These are phyloP conservation scores for Drosophila kohkoa DNA, from an alignment of 1,140 invertebrate genomes.

Conservation along the genomic window DNA sequence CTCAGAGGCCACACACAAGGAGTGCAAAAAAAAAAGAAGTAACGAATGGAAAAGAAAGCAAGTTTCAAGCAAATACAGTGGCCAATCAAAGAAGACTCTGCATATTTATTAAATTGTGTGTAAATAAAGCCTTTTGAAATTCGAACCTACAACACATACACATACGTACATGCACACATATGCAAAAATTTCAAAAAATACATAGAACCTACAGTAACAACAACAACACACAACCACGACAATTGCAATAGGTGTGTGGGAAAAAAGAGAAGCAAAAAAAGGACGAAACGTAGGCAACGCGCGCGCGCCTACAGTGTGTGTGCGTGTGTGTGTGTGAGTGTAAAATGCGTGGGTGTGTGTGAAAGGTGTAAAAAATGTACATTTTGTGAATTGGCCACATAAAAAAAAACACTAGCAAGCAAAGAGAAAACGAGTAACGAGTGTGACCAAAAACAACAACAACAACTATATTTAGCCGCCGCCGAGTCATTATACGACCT, in stretches of 20 bases:
- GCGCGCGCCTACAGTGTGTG: slow-evolving; percentile 50
- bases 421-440: slow-evolving; percentile 70
- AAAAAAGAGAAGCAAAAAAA: slow-evolving; percentile 25
- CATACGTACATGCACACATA: slow-evolving; percentile 4
- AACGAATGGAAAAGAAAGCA: slow-evolving; percentile 29
- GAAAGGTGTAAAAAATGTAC: slow-evolving; percentile 80
- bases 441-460: slow-evolving; percentile 53
- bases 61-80: slow-evolving; percentile 54
- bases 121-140: slow-evolving; percentile 39
- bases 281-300: slow-evolving; percentile 56
- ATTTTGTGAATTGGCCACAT: slow-evolving; percentile 79
- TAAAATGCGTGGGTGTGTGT: slow-evolving; percentile 54
- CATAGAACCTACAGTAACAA: slow-evolving; percentile 41
- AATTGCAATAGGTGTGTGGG: slow-evolving; percentile 41
- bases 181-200: slow-evolving; percentile 30
- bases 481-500: slow-evolving; percentile 56
- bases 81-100: slow-evolving; percentile 43
- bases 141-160: slow-evolving; percentile 18
- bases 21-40: slow-evolving; percentile 32
- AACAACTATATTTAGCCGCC: slow-evolving; percentile 73
- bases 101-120: slow-evolving; percentile 32
- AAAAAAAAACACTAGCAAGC: slow-evolving; percentile 41
- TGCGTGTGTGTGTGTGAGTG: slow-evolving; percentile 55
- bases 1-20: neutral
- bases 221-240: slow-evolving; percentile 43